phyloP scores from a whole-genome alignment of 1,140 invertebrate genomes.

The Berghia stephanieae region DNA sequence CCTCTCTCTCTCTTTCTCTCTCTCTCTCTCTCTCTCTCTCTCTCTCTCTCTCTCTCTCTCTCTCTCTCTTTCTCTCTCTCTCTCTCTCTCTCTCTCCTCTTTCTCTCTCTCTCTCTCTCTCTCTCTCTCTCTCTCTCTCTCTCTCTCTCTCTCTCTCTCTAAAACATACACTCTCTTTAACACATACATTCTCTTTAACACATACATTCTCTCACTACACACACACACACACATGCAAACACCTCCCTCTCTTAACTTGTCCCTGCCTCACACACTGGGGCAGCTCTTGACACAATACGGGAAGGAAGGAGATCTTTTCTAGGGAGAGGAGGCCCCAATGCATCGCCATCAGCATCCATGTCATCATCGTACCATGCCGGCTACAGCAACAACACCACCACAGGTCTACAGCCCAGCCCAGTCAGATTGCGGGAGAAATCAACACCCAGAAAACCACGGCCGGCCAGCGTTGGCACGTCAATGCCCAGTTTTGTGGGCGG shows the following conservation, averaged over 20 bases:
- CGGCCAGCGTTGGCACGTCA: conserved; percentile 57
- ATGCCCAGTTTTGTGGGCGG: conserved; percentile 55
- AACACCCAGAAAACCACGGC: conserved; percentile 53
- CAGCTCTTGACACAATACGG: conserved; percentile 60
- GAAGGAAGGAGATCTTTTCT: conserved; percentile 63
- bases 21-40: not conserved
- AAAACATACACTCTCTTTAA: too few species aligned
- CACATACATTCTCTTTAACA: too few species aligned
- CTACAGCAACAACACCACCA: not conserved
- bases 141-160: too few species aligned
- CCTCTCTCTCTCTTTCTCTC: conserved; percentile 22
- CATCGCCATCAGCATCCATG: not conserved
- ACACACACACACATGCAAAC: too few species aligned
- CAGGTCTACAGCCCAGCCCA: not conserved
- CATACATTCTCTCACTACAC: too few species aligned
- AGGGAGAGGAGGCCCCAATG: conserved; percentile 42
- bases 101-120: conserved; percentile 17
- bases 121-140: too few species aligned
- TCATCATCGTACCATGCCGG: too few species aligned
- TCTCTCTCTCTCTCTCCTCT: conserved; percentile 8
- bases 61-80: conserved; percentile 27
- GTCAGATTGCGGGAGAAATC: conserved; percentile 52
- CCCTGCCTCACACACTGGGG: conserved; percentile 17
- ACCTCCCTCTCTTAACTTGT: too few species aligned
- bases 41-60: conserved; percentile 23